A percentile compares a stretch with the other conserved stretches of the same genome.
phyloP scores from a whole-genome alignment of 2,888 invertebrate species.

The Arctia plantaginis region DNA sequence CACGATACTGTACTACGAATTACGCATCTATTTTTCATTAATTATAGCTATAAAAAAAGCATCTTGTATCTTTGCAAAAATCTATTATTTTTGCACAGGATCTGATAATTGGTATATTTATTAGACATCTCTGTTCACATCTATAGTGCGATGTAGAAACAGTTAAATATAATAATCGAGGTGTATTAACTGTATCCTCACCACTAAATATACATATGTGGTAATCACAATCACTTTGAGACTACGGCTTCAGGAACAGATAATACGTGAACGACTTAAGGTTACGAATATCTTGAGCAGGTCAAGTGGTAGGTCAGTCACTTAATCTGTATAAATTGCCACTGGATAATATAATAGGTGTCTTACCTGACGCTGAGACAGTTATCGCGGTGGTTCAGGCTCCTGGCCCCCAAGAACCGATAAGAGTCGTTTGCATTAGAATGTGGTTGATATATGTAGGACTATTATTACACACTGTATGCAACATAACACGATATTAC shows the following conservation, averaged over 20 bases:
- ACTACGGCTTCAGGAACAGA: background rate
- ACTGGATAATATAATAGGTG: background rate
- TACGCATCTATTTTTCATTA: too few relatives aligned
- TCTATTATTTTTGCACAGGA: too few relatives aligned
- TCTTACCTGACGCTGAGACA: background rate
- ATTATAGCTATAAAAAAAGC: too few relatives aligned
- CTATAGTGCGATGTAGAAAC: too few relatives aligned
- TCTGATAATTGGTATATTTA: too few relatives aligned
- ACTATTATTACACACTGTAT: background rate
- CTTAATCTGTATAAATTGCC: background rate
- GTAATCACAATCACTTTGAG: background rate
- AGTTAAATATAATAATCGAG: too few relatives aligned
- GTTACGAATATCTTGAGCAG: background rate
- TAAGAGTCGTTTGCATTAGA: slow-evolving; percentile 12
- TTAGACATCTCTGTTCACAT: too few relatives aligned
- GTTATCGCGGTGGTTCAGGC: slow-evolving; percentile 15
- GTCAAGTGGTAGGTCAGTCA: background rate
- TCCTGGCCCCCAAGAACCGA: background rate
- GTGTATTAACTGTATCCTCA: too few relatives aligned
- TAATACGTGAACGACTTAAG: background rate
- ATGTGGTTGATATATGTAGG: background rate
- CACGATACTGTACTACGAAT: too few relatives aligned
- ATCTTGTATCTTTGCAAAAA: too few relatives aligned
- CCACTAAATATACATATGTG: too few relatives aligned
- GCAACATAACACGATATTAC: too few relatives aligned